A percentile compares a stretch with the other conserved stretches of the same genome.
These are phyloP conservation scores for Caenorhabditis plicata DNA, from an alignment of 2,888 invertebrate species.

Conservation along the genomic window DNA sequence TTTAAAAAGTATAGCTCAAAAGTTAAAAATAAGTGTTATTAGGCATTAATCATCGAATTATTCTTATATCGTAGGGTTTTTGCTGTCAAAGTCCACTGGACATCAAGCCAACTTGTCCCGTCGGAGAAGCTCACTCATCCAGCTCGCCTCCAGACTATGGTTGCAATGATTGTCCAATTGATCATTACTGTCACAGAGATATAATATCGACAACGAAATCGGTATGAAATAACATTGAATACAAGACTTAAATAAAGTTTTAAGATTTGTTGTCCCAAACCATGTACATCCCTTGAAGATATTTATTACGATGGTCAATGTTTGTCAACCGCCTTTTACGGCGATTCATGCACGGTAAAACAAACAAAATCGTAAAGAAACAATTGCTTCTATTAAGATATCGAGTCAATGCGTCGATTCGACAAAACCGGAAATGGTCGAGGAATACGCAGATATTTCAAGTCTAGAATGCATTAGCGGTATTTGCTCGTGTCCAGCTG, in stretches of 20 bases:
- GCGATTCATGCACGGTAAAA: conserved; percentile 53
- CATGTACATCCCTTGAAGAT: conserved; percentile 61
- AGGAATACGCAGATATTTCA: conserved; percentile 41
- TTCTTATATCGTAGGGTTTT: conserved; percentile 45
- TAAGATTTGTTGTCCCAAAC: conserved; percentile 63
- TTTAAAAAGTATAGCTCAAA: too few relatives aligned
- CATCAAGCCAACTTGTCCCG: conserved; percentile 56
- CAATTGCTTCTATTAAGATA: conserved; percentile 25
- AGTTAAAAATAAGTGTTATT: too few relatives aligned
- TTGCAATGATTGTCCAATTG: conserved; percentile 50
- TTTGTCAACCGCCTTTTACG: conserved; percentile 55
- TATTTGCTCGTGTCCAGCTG: conserved; percentile 56
- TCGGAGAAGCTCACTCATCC: conserved; percentile 55
- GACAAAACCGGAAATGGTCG: conserved; percentile 28
- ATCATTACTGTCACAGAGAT: conserved; percentile 61
- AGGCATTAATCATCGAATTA: not conserved
- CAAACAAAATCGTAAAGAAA: too few relatives aligned
- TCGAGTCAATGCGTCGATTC: conserved; percentile 43
- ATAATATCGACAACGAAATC: conserved; percentile 52
- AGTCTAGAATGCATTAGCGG: conserved; percentile 48
- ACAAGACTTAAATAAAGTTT: conserved; percentile 1
- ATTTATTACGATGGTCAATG: conserved; percentile 61
- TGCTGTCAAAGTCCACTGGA: conserved; percentile 60
- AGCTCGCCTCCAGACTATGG: conserved; percentile 53
- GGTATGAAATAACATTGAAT: conserved; percentile 17